Percentiles rank a stretch among this genome's conserved stretches.
Conservation (phyloP, 2,797 vertebrate species). For the Betta splendens region DNA sequence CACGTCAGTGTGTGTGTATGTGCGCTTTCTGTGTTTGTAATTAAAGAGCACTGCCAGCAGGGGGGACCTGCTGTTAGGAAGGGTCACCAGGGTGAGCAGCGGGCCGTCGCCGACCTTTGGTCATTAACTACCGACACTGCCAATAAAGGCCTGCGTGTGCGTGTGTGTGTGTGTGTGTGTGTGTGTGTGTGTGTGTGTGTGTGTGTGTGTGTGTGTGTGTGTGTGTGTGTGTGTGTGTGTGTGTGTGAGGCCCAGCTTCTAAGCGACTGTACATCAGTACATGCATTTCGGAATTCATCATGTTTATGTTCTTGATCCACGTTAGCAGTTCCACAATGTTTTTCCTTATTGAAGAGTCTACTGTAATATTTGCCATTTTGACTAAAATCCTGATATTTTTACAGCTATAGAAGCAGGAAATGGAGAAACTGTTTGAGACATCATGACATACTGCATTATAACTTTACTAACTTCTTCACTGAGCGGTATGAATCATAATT, state of each 20-base stretch:
- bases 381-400: background rate
- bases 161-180: constrained; percentile 28
- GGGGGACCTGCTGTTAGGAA: constrained; percentile 70
- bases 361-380: too few relatives aligned
- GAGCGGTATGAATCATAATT: too few relatives aligned
- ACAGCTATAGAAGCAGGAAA: background rate
- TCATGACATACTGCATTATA: too few relatives aligned
- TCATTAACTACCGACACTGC: constrained; percentile 72
- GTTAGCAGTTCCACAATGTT: constrained; percentile 2
- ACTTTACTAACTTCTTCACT: too few relatives aligned
- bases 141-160: constrained; percentile 55
- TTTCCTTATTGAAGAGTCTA: too few relatives aligned
- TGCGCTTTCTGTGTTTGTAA: constrained; percentile 57
- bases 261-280: constrained; percentile 45
- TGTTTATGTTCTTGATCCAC: constrained; percentile 42
- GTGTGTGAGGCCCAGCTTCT: constrained; percentile 42
- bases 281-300: constrained; percentile 31
- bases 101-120: constrained; percentile 73
- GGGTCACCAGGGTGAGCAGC: constrained; percentile 75
- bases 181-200: constrained; percentile 16
- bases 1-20: constrained; percentile 44
- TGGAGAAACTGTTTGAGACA: background rate
- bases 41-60: constrained; percentile 75
- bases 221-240: constrained; percentile 32
- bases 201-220: too few relatives aligned